phyloP scores from a whole-genome alignment of 2,888 invertebrate genomes.

The Euclidia mi region DNA sequence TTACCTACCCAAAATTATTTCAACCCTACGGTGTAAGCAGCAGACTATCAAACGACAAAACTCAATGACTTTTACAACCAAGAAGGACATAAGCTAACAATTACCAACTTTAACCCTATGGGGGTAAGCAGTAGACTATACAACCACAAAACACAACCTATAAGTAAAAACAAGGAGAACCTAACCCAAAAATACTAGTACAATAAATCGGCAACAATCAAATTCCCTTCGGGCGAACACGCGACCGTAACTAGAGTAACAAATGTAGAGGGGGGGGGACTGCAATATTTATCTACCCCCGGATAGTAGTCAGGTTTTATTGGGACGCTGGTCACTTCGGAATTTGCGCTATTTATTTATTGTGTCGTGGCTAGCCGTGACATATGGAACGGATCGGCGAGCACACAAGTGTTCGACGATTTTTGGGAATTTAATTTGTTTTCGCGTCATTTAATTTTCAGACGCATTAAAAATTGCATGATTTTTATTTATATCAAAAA shows the following conservation, averaged over 20 bases:
- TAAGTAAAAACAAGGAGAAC: conserved; percentile 6
- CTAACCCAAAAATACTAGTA: conserved; percentile 14
- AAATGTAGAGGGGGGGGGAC: conserved; percentile 58
- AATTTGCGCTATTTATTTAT: conserved; percentile 89
- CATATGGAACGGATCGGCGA: conserved; percentile 74
- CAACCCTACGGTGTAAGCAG: too few species aligned
- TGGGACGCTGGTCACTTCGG: conserved; percentile 88
- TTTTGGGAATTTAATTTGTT: conserved; percentile 9
- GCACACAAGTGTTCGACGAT: conserved; percentile 61
- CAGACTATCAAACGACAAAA: too few species aligned
- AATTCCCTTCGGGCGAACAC: conserved; percentile 59
- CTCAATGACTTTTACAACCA: too few species aligned
- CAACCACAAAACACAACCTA: too few species aligned
- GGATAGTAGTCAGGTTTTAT: conserved; percentile 81
- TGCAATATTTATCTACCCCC: conserved; percentile 81
- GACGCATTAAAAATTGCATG: too few species aligned
- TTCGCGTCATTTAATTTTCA: too few species aligned
- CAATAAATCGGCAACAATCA: conserved; percentile 53
- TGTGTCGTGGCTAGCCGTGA: conserved; percentile 80
- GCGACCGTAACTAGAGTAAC: conserved; percentile 57
- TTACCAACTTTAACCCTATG: too few species aligned
- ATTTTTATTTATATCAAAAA: too few species aligned
- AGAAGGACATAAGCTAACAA: too few species aligned
- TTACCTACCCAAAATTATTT: too few species aligned
- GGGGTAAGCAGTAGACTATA: too few species aligned